Base-by-base conservation (phyloP, 2,113 vertebrate species). In the Excalfactoria chinensis region DNA sequence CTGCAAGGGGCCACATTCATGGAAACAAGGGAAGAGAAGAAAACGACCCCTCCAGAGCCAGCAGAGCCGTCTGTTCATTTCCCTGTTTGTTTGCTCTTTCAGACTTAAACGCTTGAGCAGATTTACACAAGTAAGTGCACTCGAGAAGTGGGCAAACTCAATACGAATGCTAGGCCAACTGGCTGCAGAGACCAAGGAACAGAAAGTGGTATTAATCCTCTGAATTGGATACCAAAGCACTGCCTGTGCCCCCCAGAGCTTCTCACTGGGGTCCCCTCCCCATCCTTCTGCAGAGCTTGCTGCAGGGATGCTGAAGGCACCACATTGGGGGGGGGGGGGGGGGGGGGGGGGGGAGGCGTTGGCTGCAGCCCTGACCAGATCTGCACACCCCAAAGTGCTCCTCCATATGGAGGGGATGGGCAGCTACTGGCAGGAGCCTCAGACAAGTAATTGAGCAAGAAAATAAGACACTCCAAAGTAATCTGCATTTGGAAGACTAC, bases 81-180 rank as follows among this genome's bases (percentile, higher is more conserved):
- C 91, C 77, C 84, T 92, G 84, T 83, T 96, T 94, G 93, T 94
- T 96, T 94, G 79, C 85, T 80, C 94, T 96, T 94, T 93, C 93
- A 93, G 95, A 32, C 87, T 93, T 91, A 88, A 93, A 89, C 72
- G 84, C 94, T 93, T 92, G 84, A 95, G 94, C 89, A 95, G 94
- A 93, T 94, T 96, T 93, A 92, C 91, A 96, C 94, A 94, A 96
- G 62, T 86, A 82, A 86, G 89, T 71, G 84, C 91, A 85, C 89
- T 96, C 46, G 3, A 94, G 87, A 48, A 92, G 87, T 89, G 82
- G 94, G 94, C 87, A 95, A 96, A 94, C 91, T 93, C 79, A 93
- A 58, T 62, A 48, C 40, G 82, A 87, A 34, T 72, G 64, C 75
- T 48, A 88, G 87, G 87, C 91, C 94, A 94, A 93, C 30, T 88